Conservation (phyloP, 2,888 invertebrate genomes). For the Eugnorisma glareosa region DNA sequence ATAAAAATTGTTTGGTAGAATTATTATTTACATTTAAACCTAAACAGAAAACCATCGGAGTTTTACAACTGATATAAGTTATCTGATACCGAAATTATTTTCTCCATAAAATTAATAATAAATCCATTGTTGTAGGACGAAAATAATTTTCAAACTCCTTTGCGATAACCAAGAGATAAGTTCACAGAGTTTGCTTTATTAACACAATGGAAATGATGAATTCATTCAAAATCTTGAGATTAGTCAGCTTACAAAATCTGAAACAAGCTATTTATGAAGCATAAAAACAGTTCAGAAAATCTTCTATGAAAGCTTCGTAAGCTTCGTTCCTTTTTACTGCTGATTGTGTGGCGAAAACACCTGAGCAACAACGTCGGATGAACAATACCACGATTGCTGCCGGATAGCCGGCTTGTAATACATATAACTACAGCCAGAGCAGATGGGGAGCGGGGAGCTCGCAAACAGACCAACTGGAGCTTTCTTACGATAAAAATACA, state of each 20-base stretch:
- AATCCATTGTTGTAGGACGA: conserved; percentile 36
- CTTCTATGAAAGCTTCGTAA: conserved; percentile 79
- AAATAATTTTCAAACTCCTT: conserved; percentile 45
- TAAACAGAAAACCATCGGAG: neutral
- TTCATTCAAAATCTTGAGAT: conserved; percentile 60
- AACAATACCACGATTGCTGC: conserved; percentile 72
- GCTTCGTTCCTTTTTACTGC: conserved; percentile 87
- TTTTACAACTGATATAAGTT: conserved; percentile 12
- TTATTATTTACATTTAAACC: neutral
- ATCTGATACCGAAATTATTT: conserved; percentile 15
- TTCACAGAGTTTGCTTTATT: conserved; percentile 43
- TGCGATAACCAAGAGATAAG: conserved; percentile 53
- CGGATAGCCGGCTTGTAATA: conserved; percentile 52
- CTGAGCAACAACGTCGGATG: conserved; percentile 77
- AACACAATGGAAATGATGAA: conserved; percentile 47
- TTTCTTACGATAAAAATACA: conserved; percentile 52
- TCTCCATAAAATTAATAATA: conserved; percentile 41
- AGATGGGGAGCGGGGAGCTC: conserved; percentile 45
- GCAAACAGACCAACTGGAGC: conserved; percentile 44
- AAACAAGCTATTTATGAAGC: conserved; percentile 72
- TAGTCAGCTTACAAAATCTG: conserved; percentile 62
- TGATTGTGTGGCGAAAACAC: conserved; percentile 85
- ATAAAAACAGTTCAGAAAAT: conserved; percentile 76
- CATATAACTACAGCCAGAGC: conserved; percentile 45
- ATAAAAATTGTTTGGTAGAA: neutral